phyloP scores from a whole-genome alignment of 2,797 vertebrate species.

The Pempheris klunzingeri region DNA sequence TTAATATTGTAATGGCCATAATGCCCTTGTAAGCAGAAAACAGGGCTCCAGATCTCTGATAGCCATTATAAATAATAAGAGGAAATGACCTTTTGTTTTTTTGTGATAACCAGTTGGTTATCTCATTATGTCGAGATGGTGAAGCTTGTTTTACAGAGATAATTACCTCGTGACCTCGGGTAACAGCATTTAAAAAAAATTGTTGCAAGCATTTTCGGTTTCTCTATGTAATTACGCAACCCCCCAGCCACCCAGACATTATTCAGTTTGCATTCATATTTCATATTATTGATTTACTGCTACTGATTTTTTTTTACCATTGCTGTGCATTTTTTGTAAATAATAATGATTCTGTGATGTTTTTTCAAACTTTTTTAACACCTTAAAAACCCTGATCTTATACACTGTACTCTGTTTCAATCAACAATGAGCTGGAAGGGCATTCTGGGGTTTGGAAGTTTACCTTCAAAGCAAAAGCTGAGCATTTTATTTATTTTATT shows the following conservation, averaged over 20 bases:
- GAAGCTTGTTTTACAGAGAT: no score
- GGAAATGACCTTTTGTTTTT: no score
- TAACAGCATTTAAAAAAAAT: no score
- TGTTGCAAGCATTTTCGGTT: no score
- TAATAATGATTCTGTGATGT: background rate
- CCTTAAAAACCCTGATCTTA: background rate
- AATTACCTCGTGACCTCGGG: no score
- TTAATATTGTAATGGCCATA: background rate
- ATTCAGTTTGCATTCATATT: background rate
- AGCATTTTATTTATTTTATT: no score
- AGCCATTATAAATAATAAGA: no score
- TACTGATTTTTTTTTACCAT: background rate
- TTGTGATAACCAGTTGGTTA: no score
- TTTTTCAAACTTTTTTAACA: background rate
- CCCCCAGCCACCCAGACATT: no score
- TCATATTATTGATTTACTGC: background rate
- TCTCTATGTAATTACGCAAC: no score
- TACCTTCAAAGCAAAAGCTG: background rate
- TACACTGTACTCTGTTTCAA: background rate
- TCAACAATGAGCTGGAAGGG: background rate
- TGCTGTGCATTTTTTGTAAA: background rate
- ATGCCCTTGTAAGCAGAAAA: background rate
- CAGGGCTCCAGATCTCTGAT: no score
- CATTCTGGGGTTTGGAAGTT: background rate
- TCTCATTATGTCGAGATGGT: no score